A percentile compares a stretch with the other conserved stretches of the same genome.
Evolutionary conservation across 2,113 vertebrate species (phyloP).

Genomic region (Glareola pratincola): DNA sequence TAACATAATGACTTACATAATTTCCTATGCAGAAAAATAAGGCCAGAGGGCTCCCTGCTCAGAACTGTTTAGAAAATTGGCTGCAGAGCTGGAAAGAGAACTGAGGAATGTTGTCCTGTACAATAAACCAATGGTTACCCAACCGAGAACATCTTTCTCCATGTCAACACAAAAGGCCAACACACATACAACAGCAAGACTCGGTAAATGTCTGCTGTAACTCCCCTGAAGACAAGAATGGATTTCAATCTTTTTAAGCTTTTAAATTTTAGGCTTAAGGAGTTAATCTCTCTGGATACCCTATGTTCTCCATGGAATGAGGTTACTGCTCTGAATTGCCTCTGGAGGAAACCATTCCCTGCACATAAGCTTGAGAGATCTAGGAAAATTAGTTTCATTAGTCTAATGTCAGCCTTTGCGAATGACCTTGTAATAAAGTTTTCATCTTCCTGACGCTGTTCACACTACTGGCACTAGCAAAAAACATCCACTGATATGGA

Average conservation of each 20-base stretch:
- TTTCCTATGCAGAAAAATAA: neutral
- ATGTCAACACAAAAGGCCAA: neutral
- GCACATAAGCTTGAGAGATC: neutral
- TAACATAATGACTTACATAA: neutral
- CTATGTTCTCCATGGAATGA: neutral
- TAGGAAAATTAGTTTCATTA: constrained; percentile 7
- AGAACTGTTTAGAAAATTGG: neutral
- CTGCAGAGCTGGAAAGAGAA: neutral
- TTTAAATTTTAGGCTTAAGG: neutral
- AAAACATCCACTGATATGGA: neutral
- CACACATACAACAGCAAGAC: neutral
- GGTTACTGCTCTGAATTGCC: neutral
- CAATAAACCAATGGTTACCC: neutral
- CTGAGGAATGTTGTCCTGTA: neutral
- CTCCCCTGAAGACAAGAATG: neutral
- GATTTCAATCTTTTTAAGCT: neutral
- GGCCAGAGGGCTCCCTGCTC: neutral
- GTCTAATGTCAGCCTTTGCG: neutral
- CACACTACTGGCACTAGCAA: neutral
- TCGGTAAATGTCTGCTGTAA: neutral
- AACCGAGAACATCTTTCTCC: neutral
- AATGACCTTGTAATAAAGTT: neutral
- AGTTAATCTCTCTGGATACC: neutral
- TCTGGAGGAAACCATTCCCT: neutral
- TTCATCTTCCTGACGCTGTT: neutral